These are phyloP conservation scores for Opisthocomus hoazin DNA, from an alignment of 2,113 vertebrate genomes.

Conservation along the genomic window DNA sequence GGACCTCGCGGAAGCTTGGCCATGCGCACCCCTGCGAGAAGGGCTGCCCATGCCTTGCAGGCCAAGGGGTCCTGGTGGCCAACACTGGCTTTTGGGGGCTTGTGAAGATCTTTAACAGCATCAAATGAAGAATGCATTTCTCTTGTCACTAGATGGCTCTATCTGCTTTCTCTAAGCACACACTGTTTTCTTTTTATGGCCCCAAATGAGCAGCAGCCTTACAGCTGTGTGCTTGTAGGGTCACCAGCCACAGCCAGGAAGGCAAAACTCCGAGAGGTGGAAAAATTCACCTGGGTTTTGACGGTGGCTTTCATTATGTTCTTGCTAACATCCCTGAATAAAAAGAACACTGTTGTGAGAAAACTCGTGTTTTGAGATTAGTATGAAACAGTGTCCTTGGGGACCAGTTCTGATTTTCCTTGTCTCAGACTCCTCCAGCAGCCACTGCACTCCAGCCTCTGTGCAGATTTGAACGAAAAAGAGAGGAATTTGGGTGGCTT, in stretches of 20 bases:
- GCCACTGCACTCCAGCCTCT: not conserved
- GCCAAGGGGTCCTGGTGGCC: not conserved
- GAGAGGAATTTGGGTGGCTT: not conserved
- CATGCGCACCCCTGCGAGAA: not conserved
- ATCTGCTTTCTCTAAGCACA: not conserved
- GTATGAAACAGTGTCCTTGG: fast-evolving
- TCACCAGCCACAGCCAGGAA: not conserved
- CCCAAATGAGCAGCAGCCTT: not conserved
- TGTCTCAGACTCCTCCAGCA: not conserved
- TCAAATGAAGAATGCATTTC: not conserved
- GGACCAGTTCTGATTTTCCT: not conserved
- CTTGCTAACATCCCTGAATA: not conserved
- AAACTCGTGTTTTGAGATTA: not conserved
- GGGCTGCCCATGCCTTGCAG: not conserved
- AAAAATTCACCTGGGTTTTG: not conserved
- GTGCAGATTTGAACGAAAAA: not conserved
- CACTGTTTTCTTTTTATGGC: not conserved
- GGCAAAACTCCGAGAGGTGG: not conserved
- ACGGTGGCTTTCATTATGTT: not conserved
- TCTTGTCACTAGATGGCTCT: slow-evolving; percentile 72
- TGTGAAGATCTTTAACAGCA: not conserved
- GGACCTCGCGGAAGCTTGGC: not conserved
- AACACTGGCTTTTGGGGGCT: not conserved
- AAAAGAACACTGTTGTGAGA: not conserved
- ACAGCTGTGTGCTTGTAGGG: not conserved